Percentiles rank a stretch among this genome's conserved stretches.
phyloP scores from a whole-genome alignment of 2,888 invertebrate genomes.

The Dyspetes luteomarginatus region DNA sequence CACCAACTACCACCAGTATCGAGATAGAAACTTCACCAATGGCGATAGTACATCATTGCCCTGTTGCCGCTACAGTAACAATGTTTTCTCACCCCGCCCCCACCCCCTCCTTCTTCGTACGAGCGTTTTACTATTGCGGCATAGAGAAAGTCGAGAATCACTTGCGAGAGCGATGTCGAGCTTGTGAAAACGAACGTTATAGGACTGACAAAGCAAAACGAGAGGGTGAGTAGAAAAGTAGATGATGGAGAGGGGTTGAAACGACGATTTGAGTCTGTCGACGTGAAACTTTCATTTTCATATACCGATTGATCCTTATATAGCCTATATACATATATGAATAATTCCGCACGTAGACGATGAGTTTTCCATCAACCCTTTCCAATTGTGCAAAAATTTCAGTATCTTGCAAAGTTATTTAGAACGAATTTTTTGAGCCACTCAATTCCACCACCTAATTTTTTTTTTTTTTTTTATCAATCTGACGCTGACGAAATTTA shows the following conservation, averaged over 20 bases:
- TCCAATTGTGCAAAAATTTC: too few species aligned
- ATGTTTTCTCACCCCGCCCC: slow-evolving; percentile 79
- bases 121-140: slow-evolving; percentile 36
- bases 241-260: slow-evolving; percentile 16
- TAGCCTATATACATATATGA: slow-evolving; percentile 58
- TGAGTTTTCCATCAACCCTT: too few species aligned
- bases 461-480: too few species aligned
- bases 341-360: slow-evolving; percentile 27
- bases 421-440: too few species aligned
- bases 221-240: slow-evolving; percentile 9
- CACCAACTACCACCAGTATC: slow-evolving; percentile 27
- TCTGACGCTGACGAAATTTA: too few species aligned
- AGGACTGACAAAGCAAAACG: slow-evolving; percentile 7
- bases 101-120: slow-evolving; percentile 60
- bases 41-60: slow-evolving; percentile 66
- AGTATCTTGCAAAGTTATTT: too few species aligned
- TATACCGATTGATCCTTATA: slow-evolving; percentile 62
- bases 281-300: slow-evolving; percentile 30
- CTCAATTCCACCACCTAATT: too few species aligned
- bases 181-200: not conserved
- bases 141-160: slow-evolving; percentile 58
- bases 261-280: slow-evolving; percentile 15
- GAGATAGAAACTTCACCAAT: slow-evolving; percentile 56
- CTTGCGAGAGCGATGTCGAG: slow-evolving; percentile 21
- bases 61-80: slow-evolving; percentile 79